Base-by-base conservation (phyloP, 2,888 invertebrate species). In the Zygaena filipendulae region DNA sequence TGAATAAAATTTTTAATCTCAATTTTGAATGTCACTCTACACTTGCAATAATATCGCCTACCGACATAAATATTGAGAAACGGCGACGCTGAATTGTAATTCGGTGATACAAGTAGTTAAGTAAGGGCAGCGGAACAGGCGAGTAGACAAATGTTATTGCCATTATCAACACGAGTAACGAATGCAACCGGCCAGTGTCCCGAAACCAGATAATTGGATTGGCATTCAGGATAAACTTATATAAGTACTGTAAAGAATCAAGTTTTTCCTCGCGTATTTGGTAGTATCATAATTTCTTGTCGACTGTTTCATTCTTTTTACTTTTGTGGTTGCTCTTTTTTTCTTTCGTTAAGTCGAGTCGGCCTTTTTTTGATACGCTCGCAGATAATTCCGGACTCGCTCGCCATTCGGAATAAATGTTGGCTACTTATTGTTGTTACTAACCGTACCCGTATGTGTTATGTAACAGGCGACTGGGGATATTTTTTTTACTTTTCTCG, bases 281-380 rank as follows among this genome's bases (percentile, higher is more conserved):
- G 74, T 64, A 59, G 69, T 67, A 72, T 72, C 72, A 72, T 74
- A 70, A 72, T 61, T 75, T 74, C 71, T 72, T 75, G 67, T 62
- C 55, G 54, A 41, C 44, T 43, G 46, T 41, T 49, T 51, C 53
- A 43, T 47, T 45, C 43, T 16, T 16, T 16, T 16, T 16, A 4
- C 16, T 16, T 16, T 16, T 16, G n/a, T n/a, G n/a, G n/a, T n/a
- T 43, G 45, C 32, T 29, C 33, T 48, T 43, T 49, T 57, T 62
- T 60, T 54, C 49, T 44, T 43, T 42, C 37, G 43, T 43, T 44
- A 40, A 39, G 45, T 40, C 49, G 45, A 36, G 42, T 43, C 52
- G 50, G 54, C 54, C 57, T 66, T 69, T 70, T n/a, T 70, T 63
- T 62, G 68, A 64, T 68, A 55, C 58, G 47, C 39, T 45, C 45